Percentiles rank a stretch among this genome's conserved stretches.
Evolutionary conservation across 1,140 invertebrate species (phyloP).

Genomic region (Drosophila baimaii): DNA sequence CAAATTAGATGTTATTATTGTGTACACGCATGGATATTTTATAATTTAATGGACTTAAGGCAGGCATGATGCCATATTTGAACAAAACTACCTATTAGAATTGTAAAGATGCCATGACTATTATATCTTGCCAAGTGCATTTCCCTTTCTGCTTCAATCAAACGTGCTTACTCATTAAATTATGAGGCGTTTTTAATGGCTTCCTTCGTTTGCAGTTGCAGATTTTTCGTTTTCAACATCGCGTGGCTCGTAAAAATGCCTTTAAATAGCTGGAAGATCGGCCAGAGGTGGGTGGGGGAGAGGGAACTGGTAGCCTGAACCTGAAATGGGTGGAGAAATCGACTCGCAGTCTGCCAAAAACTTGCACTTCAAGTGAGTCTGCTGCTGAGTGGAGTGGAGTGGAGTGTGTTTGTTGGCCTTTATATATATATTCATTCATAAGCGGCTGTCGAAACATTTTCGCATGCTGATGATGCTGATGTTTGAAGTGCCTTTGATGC

Average conservation of each 20-base stretch:
- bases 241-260: constrained; percentile 53
- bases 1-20: constrained; percentile 15
- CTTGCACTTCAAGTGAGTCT: constrained; percentile 71
- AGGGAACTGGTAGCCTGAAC: constrained; percentile 1
- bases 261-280: constrained; percentile 66
- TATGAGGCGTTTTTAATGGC: constrained; percentile 46
- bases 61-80: constrained; percentile 7
- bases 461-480: constrained; percentile 62
- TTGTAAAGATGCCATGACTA: constrained; percentile 20
- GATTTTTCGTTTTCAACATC: constrained; percentile 52
- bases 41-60: not conserved
- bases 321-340: constrained; percentile 23
- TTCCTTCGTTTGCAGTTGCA: constrained; percentile 52
- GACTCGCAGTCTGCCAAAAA: constrained; percentile 66
- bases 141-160: constrained; percentile 38
- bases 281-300: not conserved
- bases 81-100: constrained; percentile 10
- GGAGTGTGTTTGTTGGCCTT: constrained; percentile 46
- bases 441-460: constrained; percentile 57
- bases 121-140: constrained; percentile 15
- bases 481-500: constrained; percentile 81
- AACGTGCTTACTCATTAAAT: constrained; percentile 35
- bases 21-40: not conserved
- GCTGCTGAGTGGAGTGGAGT: constrained; percentile 28
- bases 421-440: constrained; percentile 73